Evolutionary conservation across 2,888 invertebrate species (phyloP).

Genomic region (Ptilodon capucinus): DNA sequence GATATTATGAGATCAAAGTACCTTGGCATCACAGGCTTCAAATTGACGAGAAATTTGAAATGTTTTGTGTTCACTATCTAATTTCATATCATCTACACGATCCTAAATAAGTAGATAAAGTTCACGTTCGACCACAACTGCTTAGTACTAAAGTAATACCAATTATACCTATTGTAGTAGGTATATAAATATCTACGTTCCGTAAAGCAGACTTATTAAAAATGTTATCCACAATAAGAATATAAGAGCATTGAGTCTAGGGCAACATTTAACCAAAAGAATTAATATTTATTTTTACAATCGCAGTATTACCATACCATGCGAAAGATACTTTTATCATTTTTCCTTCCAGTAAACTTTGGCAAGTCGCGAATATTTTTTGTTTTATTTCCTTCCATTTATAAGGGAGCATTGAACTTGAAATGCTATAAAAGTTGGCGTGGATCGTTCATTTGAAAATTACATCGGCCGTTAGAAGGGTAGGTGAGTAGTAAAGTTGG

Average conservation of each 20-base stretch:
- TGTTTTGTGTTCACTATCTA: too few species aligned
- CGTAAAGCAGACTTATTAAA: too few species aligned
- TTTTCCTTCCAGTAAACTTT: constrained; percentile 11
- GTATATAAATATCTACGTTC: too few species aligned
- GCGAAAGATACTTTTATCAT: constrained; percentile 10
- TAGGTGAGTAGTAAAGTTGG: constrained; percentile 16
- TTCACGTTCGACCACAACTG: too few species aligned
- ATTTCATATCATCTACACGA: too few species aligned
- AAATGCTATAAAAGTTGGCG: constrained; percentile 3
- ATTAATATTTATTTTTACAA: constrained; percentile 6
- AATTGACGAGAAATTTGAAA: neutral
- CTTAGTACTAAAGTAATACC: too few species aligned
- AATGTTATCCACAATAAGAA: too few species aligned
- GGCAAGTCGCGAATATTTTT: constrained; percentile 10
- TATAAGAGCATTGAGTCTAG: neutral
- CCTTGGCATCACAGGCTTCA: neutral
- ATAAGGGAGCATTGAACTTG: constrained; percentile 7
- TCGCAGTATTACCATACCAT: constrained; percentile 13
- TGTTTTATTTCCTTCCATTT: constrained; percentile 8
- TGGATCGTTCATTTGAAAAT: constrained; percentile 12
- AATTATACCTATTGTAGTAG: too few species aligned
- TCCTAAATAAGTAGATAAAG: too few species aligned
- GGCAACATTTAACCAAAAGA: neutral
- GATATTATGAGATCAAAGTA: constrained; percentile 29
- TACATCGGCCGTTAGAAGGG: constrained; percentile 22